phyloP scores from a whole-genome alignment of 2,888 invertebrate genomes.

The Alloplasta piceator region DNA sequence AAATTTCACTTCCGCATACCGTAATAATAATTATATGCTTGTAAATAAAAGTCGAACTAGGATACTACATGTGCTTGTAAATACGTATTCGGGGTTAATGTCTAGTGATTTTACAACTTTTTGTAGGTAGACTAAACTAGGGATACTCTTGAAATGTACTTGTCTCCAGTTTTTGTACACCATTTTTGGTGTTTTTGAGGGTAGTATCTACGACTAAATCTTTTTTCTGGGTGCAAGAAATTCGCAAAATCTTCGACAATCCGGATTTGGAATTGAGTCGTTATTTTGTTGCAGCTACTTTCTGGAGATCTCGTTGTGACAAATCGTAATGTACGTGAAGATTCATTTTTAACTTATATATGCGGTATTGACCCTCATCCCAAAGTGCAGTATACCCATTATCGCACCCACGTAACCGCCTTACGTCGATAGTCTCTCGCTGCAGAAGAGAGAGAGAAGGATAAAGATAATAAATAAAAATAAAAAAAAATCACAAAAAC shows the following conservation, averaged over 20 bases:
- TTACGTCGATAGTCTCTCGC: slow-evolving; percentile 57
- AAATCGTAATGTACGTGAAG: slow-evolving; percentile 27
- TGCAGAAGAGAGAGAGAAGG: slow-evolving; percentile 41
- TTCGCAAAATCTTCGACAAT: background rate
- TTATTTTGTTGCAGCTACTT: background rate
- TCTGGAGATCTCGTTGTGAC: slow-evolving; percentile 40
- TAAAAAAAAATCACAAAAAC: slow-evolving; percentile 43
- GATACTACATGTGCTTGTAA: too few relatives aligned
- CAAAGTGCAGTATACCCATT: slow-evolving; percentile 59
- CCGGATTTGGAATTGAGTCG: background rate
- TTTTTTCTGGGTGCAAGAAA: background rate
- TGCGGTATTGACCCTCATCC: slow-evolving; percentile 55
- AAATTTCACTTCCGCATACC: too few relatives aligned
- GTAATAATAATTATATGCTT: too few relatives aligned
- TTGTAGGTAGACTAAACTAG: too few relatives aligned
- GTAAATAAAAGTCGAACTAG: too few relatives aligned
- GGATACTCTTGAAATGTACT: too few relatives aligned
- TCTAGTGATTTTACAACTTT: too few relatives aligned
- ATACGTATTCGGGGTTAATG: too few relatives aligned
- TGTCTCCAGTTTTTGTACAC: background rate
- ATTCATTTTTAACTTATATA: slow-evolving; percentile 14
- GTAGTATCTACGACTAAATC: background rate
- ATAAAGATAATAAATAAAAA: slow-evolving; percentile 10
- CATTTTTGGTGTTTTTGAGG: too few relatives aligned
- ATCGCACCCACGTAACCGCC: slow-evolving; percentile 64